Conservation (phyloP, 2,888 invertebrate genomes). For the Polylopha cassiicola region DNA sequence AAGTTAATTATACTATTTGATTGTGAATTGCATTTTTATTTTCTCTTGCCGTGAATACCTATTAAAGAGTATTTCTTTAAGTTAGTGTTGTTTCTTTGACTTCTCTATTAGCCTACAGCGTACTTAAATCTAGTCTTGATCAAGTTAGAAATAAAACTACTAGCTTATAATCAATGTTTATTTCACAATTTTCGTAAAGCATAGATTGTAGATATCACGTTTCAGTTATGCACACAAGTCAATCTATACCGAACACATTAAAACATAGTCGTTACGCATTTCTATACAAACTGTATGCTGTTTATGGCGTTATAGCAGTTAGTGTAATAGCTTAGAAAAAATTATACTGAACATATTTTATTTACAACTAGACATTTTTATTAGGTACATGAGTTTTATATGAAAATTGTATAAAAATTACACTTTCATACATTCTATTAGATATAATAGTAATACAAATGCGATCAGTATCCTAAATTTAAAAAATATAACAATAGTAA, state of each 20-base stretch:
- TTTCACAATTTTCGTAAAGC: conserved; percentile 75
- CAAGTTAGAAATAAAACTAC: conserved; percentile 23
- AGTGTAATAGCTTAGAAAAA: conserved; percentile 72
- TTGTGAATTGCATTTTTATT: no score
- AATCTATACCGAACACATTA: conserved; percentile 67
- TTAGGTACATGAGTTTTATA: conserved; percentile 75
- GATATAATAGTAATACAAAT: conserved; percentile 71
- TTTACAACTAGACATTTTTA: conserved; percentile 71
- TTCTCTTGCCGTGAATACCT: no score
- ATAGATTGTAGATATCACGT: conserved; percentile 77
- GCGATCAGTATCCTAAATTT: conserved; percentile 64
- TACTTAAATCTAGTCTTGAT: conserved; percentile 6
- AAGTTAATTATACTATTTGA: no score
- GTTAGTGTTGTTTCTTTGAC: no score
- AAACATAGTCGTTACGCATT: conserved; percentile 57
- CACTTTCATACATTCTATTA: conserved; percentile 67
- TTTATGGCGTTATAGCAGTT: conserved; percentile 67
- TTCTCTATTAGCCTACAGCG: no score
- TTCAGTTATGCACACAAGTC: conserved; percentile 74
- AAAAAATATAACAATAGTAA: conserved; percentile 75
- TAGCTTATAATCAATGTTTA: conserved; percentile 68
- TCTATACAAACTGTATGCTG: conserved; percentile 69
- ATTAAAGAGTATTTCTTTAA: no score
- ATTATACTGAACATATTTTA: conserved; percentile 68
- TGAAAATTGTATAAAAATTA: conserved; percentile 77